Percentiles rank a stretch among this genome's conserved stretches.
phyloP scores from a whole-genome alignment of 2,113 vertebrate genomes.

The Myxocyprinus asiaticus region DNA sequence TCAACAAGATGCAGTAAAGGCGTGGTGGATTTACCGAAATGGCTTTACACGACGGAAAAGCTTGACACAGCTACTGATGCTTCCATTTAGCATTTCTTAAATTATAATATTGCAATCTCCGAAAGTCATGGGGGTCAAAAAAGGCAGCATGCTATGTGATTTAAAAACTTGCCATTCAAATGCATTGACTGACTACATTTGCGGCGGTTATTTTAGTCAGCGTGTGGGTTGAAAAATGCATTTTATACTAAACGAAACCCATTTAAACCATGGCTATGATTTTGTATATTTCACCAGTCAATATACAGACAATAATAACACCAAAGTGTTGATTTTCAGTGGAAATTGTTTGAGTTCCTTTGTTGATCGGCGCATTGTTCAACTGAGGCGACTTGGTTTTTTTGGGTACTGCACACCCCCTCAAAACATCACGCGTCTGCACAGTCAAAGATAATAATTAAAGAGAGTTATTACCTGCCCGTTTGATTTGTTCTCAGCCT shows the following conservation, averaged over 20 bases:
- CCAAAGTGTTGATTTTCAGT: neutral
- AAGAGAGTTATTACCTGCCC: constrained; percentile 84
- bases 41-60: constrained; percentile 64
- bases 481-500: constrained; percentile 89
- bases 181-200: neutral
- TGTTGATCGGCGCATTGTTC: constrained; percentile 46
- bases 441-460: constrained; percentile 37
- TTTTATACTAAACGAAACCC: neutral
- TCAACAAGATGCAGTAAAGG: constrained; percentile 73
- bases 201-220: neutral
- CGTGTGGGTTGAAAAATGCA: neutral
- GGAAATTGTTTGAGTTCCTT: constrained; percentile 10
- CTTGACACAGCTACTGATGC: constrained; percentile 21
- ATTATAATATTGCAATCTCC: neutral
- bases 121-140: too few relatives aligned
- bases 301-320: neutral
- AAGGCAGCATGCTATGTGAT: too few relatives aligned
- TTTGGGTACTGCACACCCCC: constrained; percentile 28
- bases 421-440: constrained; percentile 48
- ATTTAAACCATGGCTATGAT: neutral
- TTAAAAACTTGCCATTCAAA: neutral
- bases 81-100: neutral
- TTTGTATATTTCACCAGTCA: neutral
- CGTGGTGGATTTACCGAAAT: constrained; percentile 74
- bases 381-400: constrained; percentile 37